Percentiles rank a stretch among this genome's conserved stretches.
phyloP scores from a whole-genome alignment of 1,140 invertebrate species.

The Cyrtorhinus lividipennis region DNA sequence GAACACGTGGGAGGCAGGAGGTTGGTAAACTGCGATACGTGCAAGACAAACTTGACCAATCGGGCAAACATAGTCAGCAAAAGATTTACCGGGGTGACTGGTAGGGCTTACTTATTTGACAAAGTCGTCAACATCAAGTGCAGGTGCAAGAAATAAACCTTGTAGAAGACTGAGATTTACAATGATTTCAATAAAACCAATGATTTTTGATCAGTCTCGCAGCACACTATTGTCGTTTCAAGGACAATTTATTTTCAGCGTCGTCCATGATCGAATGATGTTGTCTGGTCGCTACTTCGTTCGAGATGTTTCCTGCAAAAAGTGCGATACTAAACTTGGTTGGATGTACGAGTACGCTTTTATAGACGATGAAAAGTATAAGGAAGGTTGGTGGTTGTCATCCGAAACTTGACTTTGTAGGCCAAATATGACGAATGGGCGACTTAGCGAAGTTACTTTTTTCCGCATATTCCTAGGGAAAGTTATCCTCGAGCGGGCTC shows the following conservation, averaged over 20 bases:
- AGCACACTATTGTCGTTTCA: no score
- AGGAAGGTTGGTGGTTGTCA: no score
- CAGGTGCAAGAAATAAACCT: no score
- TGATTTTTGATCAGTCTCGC: no score
- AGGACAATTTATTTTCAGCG: conserved; percentile 51
- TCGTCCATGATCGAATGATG: conserved; percentile 88
- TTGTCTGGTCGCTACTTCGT: conserved; percentile 93
- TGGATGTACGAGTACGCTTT: conserved; percentile 96
- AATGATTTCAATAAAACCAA: no score
- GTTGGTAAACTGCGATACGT: conserved; percentile 84
- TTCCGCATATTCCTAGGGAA: no score
- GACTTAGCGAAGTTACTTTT: no score
- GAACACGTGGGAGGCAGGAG: conserved; percentile 86
- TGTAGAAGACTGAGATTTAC: no score
- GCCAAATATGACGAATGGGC: no score
- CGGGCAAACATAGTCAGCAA: conserved; percentile 86
- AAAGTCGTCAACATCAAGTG: conserved; percentile 84
- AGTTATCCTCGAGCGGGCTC: conserved; percentile 79
- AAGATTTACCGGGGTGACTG: conserved; percentile 91
- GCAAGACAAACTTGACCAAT: conserved; percentile 92
- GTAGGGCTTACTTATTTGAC: conserved; percentile 89
- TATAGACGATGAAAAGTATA: conserved; percentile 92
- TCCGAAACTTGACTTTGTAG: no score
- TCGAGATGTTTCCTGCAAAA: conserved; percentile 93
- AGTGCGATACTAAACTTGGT: conserved; percentile 84